Evolutionary conservation across 2,797 vertebrate genomes (phyloP).

Genomic region (Paratrypauchen microcephalus): DNA sequence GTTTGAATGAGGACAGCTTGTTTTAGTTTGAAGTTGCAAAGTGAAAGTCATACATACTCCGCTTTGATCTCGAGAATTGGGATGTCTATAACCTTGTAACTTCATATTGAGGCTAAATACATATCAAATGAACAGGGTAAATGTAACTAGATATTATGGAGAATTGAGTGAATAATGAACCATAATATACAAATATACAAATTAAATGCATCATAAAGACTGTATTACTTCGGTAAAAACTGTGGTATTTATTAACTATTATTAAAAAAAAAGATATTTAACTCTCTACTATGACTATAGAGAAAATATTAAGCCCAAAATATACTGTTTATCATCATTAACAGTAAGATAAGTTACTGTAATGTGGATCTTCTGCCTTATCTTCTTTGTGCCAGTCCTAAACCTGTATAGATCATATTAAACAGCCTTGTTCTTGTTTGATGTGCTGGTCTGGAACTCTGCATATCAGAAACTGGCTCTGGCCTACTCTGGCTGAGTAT

Average conservation of each 20-base stretch:
- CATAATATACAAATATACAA: background rate
- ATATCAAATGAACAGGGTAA: background rate
- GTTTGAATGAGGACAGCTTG: constrained; percentile 9
- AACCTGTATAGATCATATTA: background rate
- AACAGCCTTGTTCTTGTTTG: background rate
- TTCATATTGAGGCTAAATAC: background rate
- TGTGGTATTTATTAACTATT: no score
- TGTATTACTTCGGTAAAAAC: background rate
- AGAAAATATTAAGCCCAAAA: background rate
- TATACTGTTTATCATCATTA: background rate
- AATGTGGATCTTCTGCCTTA: background rate
- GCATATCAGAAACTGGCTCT: constrained; percentile 39
- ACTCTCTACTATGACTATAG: background rate
- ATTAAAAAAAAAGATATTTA: no score
- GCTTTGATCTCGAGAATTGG: constrained; percentile 4
- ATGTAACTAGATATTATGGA: background rate
- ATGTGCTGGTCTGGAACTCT: constrained; percentile 8
- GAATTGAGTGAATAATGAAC: background rate
- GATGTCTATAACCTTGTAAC: background rate
- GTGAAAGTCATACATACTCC: constrained; percentile 4
- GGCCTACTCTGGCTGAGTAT: constrained; percentile 35
- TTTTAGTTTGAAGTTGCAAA: constrained; percentile 8
- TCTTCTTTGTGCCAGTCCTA: background rate
- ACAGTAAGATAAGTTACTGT: background rate
- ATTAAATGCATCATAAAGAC: background rate